Conservation (phyloP, 2,888 invertebrate genomes). For the Prosopocoilus inquinatus region DNA sequence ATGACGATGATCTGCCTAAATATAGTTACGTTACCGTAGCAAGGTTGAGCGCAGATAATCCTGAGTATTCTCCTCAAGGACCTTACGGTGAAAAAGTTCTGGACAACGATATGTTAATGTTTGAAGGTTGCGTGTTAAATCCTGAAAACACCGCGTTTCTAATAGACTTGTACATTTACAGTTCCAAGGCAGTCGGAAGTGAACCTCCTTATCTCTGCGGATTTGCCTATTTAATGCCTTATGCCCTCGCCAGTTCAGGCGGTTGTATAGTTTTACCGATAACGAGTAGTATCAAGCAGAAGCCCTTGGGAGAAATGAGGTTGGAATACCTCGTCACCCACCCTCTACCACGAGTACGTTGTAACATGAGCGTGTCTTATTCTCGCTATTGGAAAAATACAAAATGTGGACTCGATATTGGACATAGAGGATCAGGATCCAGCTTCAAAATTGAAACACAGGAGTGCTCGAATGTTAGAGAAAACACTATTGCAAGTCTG, state of each 20-base stretch:
- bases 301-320: slow-evolving; percentile 78
- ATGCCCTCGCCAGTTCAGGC: slow-evolving; percentile 72
- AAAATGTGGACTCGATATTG: slow-evolving; percentile 80
- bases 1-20: slow-evolving; percentile 55
- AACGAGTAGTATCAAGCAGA: slow-evolving; percentile 75
- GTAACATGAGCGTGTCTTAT: slow-evolving; percentile 78
- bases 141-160: slow-evolving; percentile 77
- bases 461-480: slow-evolving; percentile 78
- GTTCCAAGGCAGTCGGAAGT: slow-evolving; percentile 58
- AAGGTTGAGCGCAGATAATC: slow-evolving; percentile 62
- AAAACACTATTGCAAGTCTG: slow-evolving; percentile 94
- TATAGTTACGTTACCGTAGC: slow-evolving; percentile 64
- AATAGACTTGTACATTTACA: slow-evolving; percentile 80
- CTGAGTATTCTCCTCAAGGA: slow-evolving; percentile 69
- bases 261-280: slow-evolving; percentile 81
- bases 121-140: slow-evolving; percentile 74
- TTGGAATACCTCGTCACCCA: slow-evolving; percentile 61
- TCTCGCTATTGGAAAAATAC: slow-evolving; percentile 83
- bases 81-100: slow-evolving; percentile 80
- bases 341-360: slow-evolving; percentile 65
- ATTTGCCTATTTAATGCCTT: slow-evolving; percentile 86
- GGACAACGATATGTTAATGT: slow-evolving; percentile 71
- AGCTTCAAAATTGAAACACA: slow-evolving; percentile 71
- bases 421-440: slow-evolving; percentile 91
- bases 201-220: slow-evolving; percentile 84